Percentiles rank a stretch among this genome's conserved stretches.
phyloP scores from a whole-genome alignment of 2,888 invertebrate genomes.

The Phalera bucephala region DNA sequence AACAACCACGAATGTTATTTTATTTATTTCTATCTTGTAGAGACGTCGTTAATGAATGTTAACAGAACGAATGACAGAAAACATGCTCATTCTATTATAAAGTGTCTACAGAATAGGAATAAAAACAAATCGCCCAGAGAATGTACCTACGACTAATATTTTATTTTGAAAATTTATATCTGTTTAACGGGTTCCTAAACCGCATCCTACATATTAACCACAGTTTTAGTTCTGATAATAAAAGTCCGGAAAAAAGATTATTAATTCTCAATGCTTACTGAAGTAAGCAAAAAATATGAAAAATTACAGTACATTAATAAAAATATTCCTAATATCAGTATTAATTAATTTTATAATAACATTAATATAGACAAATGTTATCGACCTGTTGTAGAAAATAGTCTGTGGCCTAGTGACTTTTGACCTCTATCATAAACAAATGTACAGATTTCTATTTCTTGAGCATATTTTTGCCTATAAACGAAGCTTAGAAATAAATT shows the following conservation, averaged over 20 bases:
- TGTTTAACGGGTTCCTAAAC: neutral
- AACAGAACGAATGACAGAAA: neutral
- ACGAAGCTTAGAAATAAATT: too few relatives aligned
- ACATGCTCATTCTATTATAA: neutral
- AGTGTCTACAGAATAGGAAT: neutral
- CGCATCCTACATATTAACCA: neutral
- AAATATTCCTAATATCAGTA: too few relatives aligned
- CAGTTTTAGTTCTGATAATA: too few relatives aligned
- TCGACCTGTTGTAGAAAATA: constrained; percentile 3
- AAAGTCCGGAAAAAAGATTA: too few relatives aligned
- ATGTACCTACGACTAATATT: neutral
- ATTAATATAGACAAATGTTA: constrained; percentile 6
- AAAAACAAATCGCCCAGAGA: neutral
- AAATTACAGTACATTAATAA: too few relatives aligned
- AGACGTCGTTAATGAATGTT: neutral
- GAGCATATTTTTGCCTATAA: neutral
- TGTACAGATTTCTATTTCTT: neutral
- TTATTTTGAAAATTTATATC: neutral
- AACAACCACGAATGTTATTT: constrained; percentile 1
- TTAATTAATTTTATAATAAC: constrained; percentile 5
- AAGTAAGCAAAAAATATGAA: too few relatives aligned
- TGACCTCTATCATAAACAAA: constrained; percentile 21
- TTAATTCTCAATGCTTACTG: too few relatives aligned
- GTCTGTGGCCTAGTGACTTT: constrained; percentile 29
- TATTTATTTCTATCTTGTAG: too few relatives aligned